phyloP scores from a whole-genome alignment of 2,888 invertebrate species.

The Athalia circularis region DNA sequence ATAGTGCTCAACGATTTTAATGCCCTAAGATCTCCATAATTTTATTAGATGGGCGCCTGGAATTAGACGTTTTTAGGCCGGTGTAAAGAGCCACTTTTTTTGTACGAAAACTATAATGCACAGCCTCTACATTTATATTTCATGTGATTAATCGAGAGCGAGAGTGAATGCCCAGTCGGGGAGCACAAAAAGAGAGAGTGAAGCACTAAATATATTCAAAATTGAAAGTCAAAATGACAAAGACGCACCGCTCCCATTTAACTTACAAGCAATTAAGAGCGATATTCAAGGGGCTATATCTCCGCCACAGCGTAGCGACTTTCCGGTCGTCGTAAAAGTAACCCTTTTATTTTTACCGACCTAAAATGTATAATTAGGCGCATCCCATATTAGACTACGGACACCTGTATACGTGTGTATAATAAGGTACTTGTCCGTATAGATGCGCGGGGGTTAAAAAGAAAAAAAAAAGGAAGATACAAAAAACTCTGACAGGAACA shows the following conservation, averaged over 20 bases:
- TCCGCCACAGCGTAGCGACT: neutral
- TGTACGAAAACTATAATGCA: no score
- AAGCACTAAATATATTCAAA: conserved; percentile 17
- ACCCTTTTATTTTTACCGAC: conserved; percentile 34
- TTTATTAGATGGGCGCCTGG: no score
- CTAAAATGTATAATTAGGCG: conserved; percentile 39
- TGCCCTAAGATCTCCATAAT: no score
- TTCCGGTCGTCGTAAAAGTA: neutral
- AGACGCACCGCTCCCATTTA: conserved; percentile 31
- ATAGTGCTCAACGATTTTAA: no score
- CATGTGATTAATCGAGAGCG: no score
- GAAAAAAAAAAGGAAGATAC: no score
- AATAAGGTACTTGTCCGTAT: neutral
- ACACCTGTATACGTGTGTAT: neutral
- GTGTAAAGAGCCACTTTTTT: no score
- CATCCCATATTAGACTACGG: conserved; percentile 15
- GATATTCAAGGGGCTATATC: neutral
- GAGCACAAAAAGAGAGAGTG: neutral
- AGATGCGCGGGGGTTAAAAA: neutral
- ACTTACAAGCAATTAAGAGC: conserved; percentile 35
- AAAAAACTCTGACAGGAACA: conserved; percentile 4
- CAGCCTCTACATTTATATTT: no score
- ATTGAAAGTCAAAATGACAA: conserved; percentile 29
- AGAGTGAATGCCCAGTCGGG: neutral
- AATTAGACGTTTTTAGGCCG: no score